These are phyloP conservation scores for Acromyrmex charruanus DNA, from an alignment of 1,140 invertebrate species.

Conservation along the genomic window DNA sequence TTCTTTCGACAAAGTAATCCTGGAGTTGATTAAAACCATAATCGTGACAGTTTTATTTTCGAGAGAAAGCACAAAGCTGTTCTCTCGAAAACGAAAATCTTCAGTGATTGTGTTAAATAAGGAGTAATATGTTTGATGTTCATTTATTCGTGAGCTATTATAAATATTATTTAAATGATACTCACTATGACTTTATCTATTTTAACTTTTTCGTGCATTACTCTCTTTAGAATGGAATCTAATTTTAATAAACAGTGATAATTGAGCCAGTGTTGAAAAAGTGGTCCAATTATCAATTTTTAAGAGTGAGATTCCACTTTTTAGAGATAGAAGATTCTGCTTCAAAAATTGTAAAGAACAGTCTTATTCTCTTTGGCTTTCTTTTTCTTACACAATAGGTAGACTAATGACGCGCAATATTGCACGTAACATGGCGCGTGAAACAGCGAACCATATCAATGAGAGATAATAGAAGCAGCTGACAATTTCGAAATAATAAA, in stretches of 20 bases:
- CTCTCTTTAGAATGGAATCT: too few relatives aligned
- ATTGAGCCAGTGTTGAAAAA: too few relatives aligned
- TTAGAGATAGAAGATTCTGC: too few relatives aligned
- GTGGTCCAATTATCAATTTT: too few relatives aligned
- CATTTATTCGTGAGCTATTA: neutral
- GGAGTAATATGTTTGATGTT: neutral
- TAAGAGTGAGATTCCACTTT: too few relatives aligned
- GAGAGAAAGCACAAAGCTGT: neutral
- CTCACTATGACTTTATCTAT: neutral
- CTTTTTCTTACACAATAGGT: neutral
- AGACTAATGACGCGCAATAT: slow-evolving; percentile 18
- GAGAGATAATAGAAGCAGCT: slow-evolving; percentile 4
- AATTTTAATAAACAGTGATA: too few relatives aligned
- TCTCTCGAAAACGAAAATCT: slow-evolving; percentile 7
- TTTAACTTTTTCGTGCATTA: neutral
- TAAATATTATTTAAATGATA: neutral
- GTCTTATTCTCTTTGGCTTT: neutral
- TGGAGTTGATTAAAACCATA: slow-evolving; percentile 34
- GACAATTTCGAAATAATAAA: slow-evolving; percentile 40
- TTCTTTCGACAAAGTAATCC: slow-evolving; percentile 27
- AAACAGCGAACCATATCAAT: slow-evolving; percentile 10
- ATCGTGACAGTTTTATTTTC: slow-evolving; percentile 28
- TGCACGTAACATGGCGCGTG: neutral
- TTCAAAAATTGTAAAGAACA: too few relatives aligned
- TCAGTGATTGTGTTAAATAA: neutral